Evolutionary conservation across 2,113 vertebrate species (phyloP), one percentile per base, ranked within the genome.

Genomic region (Pseudorasbora parva): DNA sequence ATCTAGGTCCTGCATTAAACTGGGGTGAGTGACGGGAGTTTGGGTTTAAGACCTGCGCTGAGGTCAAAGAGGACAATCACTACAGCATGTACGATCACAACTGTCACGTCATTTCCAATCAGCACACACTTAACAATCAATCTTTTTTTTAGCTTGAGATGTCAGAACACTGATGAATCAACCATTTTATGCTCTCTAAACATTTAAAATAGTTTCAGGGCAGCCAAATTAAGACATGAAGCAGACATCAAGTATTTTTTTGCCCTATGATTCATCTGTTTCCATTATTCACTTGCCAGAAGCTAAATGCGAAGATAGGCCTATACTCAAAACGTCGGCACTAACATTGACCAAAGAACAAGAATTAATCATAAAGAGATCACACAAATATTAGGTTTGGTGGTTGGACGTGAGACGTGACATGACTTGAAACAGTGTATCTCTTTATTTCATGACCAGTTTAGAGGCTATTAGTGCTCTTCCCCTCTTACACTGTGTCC

Each of bases 1-100:
- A 37, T 68, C 62, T 83, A 51, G 54, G 27, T 54, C 72, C 78
- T 80, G 85, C 64, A 23, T 85, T 57, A 33, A 82, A 75, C 45
- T 41, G 59, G 19, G 82, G 56, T 64, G 60, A 80, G 79, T 77
- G 76, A 82, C 84, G 82, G 71, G 57, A 81, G 78, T 54, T 83
- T 33, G 45, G 60, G 78, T 80, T 80, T 25, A 43, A 80, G 25
- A 49, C 25, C 57, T 49, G 59, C 5, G 23, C 59, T 62, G n/a
- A 60, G 78, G 59, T 80, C 78, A 80, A 51, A 66, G 78, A 66
- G 78, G 60, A 66, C 43, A 66, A 25, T 80, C 56, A 21, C 15
- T 30, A 14, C 59, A 66, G 78, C 78, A 47, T 37, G 4, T 74
- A 73, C 9, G 4, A 43, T 21, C 47, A 54, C 17, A 30, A 75